phyloP scores from a whole-genome alignment of 2,113 vertebrate genomes.

The Corydoras sp. region DNA sequence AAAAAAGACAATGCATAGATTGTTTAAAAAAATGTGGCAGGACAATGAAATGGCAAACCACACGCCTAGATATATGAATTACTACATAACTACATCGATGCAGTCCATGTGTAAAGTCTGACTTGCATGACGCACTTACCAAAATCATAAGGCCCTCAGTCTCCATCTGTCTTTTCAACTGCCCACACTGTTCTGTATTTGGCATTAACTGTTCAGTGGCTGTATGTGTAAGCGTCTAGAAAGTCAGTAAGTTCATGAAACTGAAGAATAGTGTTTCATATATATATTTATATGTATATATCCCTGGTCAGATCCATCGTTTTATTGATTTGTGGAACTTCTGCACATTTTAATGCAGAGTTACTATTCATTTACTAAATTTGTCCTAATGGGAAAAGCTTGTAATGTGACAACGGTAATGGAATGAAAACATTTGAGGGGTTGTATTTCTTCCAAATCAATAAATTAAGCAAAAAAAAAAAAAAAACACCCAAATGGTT shows the following conservation, averaged over 20 bases:
- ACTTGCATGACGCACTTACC: constrained; percentile 44
- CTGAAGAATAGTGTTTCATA: constrained; percentile 2
- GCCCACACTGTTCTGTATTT: constrained; percentile 20
- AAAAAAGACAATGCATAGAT: constrained; percentile 28
- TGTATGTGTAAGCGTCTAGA: background rate
- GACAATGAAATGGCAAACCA: constrained; percentile 40
- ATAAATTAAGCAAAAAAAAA: no score
- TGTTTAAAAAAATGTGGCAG: constrained; percentile 32
- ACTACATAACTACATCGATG: constrained; percentile 40
- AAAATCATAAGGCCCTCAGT: constrained; percentile 33
- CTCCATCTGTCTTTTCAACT: constrained; percentile 18
- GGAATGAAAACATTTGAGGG: no score
- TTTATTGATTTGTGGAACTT: no score
- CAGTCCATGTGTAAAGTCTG: constrained; percentile 46
- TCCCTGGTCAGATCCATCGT: no score
- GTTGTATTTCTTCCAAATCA: no score
- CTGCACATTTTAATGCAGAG: no score
- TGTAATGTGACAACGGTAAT: no score
- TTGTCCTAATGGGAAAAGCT: no score
- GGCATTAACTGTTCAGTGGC: constrained; percentile 5
- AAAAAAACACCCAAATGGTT: no score
- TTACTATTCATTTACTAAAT: no score
- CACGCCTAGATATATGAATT: constrained; percentile 44
- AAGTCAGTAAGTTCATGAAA: constrained; percentile 9
- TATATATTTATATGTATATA: no score